Percentiles rank a stretch among this genome's conserved stretches.
Evolutionary conservation across 1,140 invertebrate species (phyloP).

Genomic region (Apis dorsata): DNA sequence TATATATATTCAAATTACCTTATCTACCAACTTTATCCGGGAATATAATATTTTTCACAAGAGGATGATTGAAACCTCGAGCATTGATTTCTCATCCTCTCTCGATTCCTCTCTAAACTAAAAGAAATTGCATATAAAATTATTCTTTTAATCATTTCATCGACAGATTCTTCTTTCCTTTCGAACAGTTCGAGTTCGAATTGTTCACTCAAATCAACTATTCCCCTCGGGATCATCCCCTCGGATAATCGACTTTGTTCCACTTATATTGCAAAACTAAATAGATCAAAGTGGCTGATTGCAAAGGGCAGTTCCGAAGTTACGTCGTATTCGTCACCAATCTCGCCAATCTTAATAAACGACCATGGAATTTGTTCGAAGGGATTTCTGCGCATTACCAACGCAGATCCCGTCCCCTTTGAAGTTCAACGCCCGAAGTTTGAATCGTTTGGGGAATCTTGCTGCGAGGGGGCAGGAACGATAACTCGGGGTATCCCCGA

Average conservation of each 20-base stretch:
- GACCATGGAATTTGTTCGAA: not conserved
- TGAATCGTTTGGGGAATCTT: slow-evolving; percentile 15
- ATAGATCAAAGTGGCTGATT: not conserved
- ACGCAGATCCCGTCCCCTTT: slow-evolving; percentile 25
- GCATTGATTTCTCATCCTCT: too few relatives aligned
- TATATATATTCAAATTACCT: too few relatives aligned
- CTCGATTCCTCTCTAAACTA: too few relatives aligned
- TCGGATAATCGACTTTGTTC: not conserved
- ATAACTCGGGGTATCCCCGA: not conserved
- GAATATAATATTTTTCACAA: too few relatives aligned
- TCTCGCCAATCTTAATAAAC: slow-evolving; percentile 12
- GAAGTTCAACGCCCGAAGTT: slow-evolving; percentile 8
- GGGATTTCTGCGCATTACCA: slow-evolving; percentile 1
- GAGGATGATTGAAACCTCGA: too few relatives aligned
- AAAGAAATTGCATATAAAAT: too few relatives aligned
- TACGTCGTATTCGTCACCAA: not conserved
- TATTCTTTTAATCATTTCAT: too few relatives aligned
- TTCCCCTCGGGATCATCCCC: too few relatives aligned
- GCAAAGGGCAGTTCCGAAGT: not conserved
- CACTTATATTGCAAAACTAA: not conserved
- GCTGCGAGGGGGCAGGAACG: not conserved
- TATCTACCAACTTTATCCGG: too few relatives aligned
- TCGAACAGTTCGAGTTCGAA: too few relatives aligned
- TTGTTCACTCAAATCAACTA: too few relatives aligned
- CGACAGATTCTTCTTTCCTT: too few relatives aligned